Evolutionary conservation across 2,113 vertebrate species (phyloP).

Genomic region (Mus spicilegus): DNA sequence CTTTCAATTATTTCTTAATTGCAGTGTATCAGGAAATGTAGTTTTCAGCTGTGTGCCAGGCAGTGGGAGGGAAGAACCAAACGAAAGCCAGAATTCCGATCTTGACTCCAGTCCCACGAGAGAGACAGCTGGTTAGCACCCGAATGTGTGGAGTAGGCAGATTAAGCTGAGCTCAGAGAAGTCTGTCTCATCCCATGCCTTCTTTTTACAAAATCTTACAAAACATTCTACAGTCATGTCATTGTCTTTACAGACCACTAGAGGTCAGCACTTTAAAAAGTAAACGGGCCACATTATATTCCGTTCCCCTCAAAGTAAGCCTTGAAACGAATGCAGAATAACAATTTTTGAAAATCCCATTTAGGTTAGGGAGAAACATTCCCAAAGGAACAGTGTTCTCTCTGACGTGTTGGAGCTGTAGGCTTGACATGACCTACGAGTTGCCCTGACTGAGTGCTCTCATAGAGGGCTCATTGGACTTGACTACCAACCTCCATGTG

Average conservation of each 20-base stretch:
- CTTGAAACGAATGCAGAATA: constrained; percentile 3
- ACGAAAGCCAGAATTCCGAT: neutral
- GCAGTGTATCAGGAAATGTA: neutral
- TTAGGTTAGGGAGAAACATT: constrained; percentile 24
- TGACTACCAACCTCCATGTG: neutral
- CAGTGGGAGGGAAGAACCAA: neutral
- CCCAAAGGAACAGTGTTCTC: neutral
- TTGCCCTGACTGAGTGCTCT: neutral
- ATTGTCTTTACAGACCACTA: constrained; percentile 30
- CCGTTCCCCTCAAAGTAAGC: neutral
- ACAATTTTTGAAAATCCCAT: neutral
- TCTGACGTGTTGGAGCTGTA: neutral
- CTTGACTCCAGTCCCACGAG: neutral
- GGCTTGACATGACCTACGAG: neutral
- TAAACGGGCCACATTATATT: neutral
- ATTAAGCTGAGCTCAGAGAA: neutral
- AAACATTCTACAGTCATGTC: neutral
- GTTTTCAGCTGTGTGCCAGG: neutral
- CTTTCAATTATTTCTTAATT: neutral
- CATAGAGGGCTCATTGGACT: too few species aligned
- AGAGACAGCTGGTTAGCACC: too few species aligned
- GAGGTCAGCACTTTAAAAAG: constrained; percentile 77
- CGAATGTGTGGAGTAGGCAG: neutral
- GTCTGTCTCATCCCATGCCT: neutral
- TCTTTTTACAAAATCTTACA: neutral